phyloP scores from a whole-genome alignment of 2,113 vertebrate species.

The Hystrix cristata region DNA sequence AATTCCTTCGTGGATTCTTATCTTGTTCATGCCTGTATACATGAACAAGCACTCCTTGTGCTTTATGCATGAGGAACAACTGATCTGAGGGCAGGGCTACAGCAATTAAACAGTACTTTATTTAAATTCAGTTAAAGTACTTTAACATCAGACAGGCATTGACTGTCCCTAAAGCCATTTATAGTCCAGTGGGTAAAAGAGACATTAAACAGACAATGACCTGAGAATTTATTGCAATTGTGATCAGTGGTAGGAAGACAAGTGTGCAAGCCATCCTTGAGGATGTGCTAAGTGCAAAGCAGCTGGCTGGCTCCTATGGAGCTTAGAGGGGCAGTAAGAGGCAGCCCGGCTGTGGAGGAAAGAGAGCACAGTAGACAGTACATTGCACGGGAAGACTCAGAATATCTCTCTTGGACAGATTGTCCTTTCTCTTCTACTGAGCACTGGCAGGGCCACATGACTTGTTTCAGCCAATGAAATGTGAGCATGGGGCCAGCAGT shows the following conservation, averaged over 20 bases:
- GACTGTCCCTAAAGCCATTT: neutral
- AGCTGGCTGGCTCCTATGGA: accelerated
- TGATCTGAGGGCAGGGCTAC: neutral
- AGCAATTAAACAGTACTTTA: neutral
- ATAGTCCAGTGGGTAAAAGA: neutral
- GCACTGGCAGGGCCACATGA: neutral
- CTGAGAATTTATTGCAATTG: neutral
- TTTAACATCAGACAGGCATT: neutral
- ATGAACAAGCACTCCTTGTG: neutral
- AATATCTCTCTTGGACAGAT: neutral
- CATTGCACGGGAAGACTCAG: neutral
- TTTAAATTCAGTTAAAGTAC: neutral
- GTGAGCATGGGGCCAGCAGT: accelerated
- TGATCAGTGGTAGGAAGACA: neutral
- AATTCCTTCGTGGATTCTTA: neutral
- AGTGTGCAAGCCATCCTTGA: neutral
- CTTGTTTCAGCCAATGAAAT: neutral
- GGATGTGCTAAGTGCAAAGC: neutral
- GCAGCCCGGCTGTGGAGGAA: neutral
- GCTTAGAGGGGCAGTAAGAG: neutral
- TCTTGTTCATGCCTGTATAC: neutral
- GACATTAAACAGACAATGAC: neutral
- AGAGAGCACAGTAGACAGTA: too few species aligned
- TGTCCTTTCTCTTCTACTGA: neutral
- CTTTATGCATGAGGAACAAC: neutral